Conservation (phyloP, 1,140 invertebrate genomes). For the Metopolophium dirhodum region DNA sequence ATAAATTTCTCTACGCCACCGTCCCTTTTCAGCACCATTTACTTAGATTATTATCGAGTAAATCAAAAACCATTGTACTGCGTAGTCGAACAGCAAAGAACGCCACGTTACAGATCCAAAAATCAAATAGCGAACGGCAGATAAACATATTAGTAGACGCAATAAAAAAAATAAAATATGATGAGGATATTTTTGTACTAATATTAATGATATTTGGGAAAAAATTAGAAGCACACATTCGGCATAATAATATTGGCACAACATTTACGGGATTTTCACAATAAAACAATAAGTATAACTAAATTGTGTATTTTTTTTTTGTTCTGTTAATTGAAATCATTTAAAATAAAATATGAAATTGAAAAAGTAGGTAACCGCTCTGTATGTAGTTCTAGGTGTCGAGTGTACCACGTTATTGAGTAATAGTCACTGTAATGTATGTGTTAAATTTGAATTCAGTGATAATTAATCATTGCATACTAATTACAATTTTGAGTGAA, state of each 20-base stretch:
- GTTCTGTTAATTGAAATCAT: not conserved
- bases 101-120: not conserved
- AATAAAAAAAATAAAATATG: not conserved
- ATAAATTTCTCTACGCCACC: constrained; percentile 23
- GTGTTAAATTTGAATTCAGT: too few species aligned
- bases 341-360: too few species aligned
- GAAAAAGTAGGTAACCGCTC: not conserved
- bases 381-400: too few species aligned
- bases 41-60: constrained; percentile 54
- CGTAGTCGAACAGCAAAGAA: not conserved
- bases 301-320: not conserved
- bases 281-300: not conserved
- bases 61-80: constrained; percentile 48
- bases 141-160: not conserved
- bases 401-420: too few species aligned
- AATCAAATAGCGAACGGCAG: not conserved
- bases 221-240: not conserved
- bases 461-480: too few species aligned
- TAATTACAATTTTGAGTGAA: too few species aligned
- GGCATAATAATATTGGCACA: not conserved
- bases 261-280: not conserved
- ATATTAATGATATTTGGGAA: not conserved
- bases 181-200: not conserved
- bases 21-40: constrained; percentile 43
- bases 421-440: too few species aligned